Percentiles rank a stretch among this genome's conserved stretches.
These are phyloP conservation scores for Poeciliopsis prolifica DNA, from an alignment of 2,113 vertebrate genomes.

Conservation along the genomic window DNA sequence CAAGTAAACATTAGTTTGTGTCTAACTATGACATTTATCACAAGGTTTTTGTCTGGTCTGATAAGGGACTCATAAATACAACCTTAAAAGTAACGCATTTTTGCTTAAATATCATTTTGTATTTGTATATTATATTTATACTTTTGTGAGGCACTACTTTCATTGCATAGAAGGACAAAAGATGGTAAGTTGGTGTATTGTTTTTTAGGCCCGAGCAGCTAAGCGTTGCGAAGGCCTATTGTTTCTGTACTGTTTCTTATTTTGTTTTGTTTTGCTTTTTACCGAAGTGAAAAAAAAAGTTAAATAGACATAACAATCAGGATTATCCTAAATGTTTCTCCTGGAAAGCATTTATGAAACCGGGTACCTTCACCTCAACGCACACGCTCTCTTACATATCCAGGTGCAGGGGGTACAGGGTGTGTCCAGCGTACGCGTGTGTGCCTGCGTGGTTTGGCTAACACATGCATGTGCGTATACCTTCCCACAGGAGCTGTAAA, in stretches of 20 bases:
- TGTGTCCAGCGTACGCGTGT: neutral
- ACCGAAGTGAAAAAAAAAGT: neutral
- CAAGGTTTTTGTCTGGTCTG: no score
- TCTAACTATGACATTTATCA: no score
- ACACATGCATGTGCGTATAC: constrained; percentile 31
- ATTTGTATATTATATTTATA: neutral
- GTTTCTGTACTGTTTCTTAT: no score
- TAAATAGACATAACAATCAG: neutral
- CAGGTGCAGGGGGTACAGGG: constrained; percentile 8
- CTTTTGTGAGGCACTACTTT: neutral
- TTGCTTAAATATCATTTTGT: no score
- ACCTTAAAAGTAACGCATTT: no score
- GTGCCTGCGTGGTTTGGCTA: constrained; percentile 26
- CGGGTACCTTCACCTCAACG: constrained; percentile 20
- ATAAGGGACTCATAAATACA: no score
- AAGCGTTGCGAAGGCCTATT: no score
- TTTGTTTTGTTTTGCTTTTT: no score
- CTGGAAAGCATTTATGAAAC: neutral
- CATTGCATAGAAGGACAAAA: neutral
- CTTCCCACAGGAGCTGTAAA: constrained; percentile 58
- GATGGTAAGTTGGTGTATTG: neutral
- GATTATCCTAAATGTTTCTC: neutral
- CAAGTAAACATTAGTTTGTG: no score
- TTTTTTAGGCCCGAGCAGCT: no score
- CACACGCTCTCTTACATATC: constrained; percentile 47